Conservation (phyloP, 2,888 invertebrate species). For the Cerastis rubricosa region DNA sequence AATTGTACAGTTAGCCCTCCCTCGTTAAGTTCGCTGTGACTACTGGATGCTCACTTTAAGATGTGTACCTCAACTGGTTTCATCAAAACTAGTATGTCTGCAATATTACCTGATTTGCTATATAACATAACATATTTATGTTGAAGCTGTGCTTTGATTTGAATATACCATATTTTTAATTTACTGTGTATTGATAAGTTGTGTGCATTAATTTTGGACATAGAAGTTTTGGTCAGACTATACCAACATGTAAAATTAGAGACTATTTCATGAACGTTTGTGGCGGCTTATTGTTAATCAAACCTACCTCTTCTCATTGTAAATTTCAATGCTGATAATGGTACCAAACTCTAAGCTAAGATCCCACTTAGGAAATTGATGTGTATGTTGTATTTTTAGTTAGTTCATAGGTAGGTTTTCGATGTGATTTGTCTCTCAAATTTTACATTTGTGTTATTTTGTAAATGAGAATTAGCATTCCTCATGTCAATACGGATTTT, state of each 20-base stretch:
- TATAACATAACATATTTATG: constrained; percentile 68
- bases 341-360: constrained; percentile 89
- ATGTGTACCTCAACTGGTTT: constrained; percentile 86
- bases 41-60: constrained; percentile 87
- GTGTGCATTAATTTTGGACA: constrained; percentile 80
- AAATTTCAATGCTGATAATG: constrained; percentile 89
- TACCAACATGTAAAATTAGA: constrained; percentile 88
- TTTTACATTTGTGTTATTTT: constrained; percentile 91
- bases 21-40: constrained; percentile 90
- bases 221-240: constrained; percentile 87
- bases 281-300: constrained; percentile 86
- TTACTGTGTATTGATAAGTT: constrained; percentile 76
- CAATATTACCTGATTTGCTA: constrained; percentile 75
- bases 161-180: constrained; percentile 78
- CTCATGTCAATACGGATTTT: constrained; percentile 91
- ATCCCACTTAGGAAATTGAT: constrained; percentile 85
- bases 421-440: constrained; percentile 91
- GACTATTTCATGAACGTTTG: constrained; percentile 84
- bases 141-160: constrained; percentile 86
- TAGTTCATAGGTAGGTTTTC: constrained; percentile 90
- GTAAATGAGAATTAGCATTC: constrained; percentile 91
- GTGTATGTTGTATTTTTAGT: constrained; percentile 91
- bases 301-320: constrained; percentile 90
- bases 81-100: constrained; percentile 87
- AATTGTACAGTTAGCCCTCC: constrained; percentile 91